Conservation (phyloP, 1,140 invertebrate species). For the Pseudachorutes palmiensis region DNA sequence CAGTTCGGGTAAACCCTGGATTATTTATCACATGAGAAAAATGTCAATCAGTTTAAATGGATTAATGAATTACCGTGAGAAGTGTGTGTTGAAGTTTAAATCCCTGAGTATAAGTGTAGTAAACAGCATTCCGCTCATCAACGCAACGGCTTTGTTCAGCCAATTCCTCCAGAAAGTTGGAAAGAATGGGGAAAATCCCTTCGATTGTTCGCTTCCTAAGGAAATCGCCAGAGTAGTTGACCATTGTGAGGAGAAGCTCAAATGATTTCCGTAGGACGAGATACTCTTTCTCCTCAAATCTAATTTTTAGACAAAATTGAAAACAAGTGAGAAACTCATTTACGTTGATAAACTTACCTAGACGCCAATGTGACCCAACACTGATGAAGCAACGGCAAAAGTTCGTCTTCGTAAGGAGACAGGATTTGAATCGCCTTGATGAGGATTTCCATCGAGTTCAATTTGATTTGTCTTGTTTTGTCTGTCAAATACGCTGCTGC, state of each 20-base stretch:
- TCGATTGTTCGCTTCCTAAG: conserved; percentile 28
- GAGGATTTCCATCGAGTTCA: conserved; percentile 31
- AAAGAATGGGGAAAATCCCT: conserved; percentile 32
- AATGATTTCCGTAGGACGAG: conserved; percentile 33
- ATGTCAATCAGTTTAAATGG: background rate
- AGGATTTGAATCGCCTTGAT: conserved; percentile 33
- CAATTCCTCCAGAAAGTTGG: conserved; percentile 15
- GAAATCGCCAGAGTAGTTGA: conserved; percentile 20
- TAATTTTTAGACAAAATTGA: conserved; percentile 7
- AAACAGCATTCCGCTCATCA: conserved; percentile 18
- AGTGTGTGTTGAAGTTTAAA: conserved; percentile 33
- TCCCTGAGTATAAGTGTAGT: conserved; percentile 32
- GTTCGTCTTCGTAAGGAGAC: conserved; percentile 19
- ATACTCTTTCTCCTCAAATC: conserved; percentile 30
- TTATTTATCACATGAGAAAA: too few species aligned
- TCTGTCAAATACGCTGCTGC: conserved; percentile 29
- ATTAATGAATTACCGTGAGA: conserved; percentile 24
- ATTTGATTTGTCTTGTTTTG: conserved; percentile 17
- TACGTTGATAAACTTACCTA: conserved; percentile 18
- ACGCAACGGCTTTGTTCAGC: conserved; percentile 22
- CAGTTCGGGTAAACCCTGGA: conserved; percentile 28
- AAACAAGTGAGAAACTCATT: background rate
- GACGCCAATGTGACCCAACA: conserved; percentile 32
- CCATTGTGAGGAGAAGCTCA: conserved; percentile 26
- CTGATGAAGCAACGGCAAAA: conserved; percentile 30